A percentile compares a stretch with the other conserved stretches of the same genome.
These are phyloP conservation scores for Adela reaumurella DNA, from an alignment of 2,888 invertebrate genomes.

Conservation along the genomic window DNA sequence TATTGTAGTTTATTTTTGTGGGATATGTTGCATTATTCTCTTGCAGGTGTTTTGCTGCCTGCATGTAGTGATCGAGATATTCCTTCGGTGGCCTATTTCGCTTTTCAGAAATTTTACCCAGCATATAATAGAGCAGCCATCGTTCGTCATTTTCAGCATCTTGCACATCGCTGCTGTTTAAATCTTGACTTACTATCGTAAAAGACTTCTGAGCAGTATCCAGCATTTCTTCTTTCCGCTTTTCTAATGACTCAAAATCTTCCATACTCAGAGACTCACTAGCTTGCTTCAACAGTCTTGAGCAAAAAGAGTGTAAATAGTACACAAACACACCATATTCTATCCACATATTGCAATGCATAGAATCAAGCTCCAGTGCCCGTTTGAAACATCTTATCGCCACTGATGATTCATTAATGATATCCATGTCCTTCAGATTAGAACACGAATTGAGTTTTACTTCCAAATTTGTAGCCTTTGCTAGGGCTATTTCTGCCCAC, in stretches of 20 bases:
- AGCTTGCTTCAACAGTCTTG: constrained; percentile 78
- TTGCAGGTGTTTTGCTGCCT: constrained; percentile 73
- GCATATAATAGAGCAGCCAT: constrained; percentile 92
- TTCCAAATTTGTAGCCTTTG: constrained; percentile 74
- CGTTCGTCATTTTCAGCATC: constrained; percentile 73
- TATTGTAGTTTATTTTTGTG: constrained; percentile 78
- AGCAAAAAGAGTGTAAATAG: constrained; percentile 85
- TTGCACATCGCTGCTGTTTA: constrained; percentile 49
- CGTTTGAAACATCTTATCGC: constrained; percentile 78
- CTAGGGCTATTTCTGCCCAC: constrained; percentile 88
- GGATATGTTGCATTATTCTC: constrained; percentile 83
- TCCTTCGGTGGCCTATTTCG: constrained; percentile 67
- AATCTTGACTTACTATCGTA: constrained; percentile 61
- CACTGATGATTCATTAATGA: constrained; percentile 65
- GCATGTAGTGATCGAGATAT: constrained; percentile 76
- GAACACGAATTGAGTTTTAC: constrained; percentile 74
- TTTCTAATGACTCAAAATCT: constrained; percentile 69
- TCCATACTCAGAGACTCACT: constrained; percentile 72
- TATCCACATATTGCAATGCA: constrained; percentile 77
- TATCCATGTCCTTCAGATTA: constrained; percentile 58
- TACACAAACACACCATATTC: constrained; percentile 91
- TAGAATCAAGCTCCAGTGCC: constrained; percentile 71
- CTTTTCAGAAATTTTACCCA: constrained; percentile 94
- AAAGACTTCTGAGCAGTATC: constrained; percentile 78
- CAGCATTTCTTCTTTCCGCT: constrained; percentile 75